phyloP scores from a whole-genome alignment of 2,888 invertebrate genomes.

The Nymphalis polychloros region DNA sequence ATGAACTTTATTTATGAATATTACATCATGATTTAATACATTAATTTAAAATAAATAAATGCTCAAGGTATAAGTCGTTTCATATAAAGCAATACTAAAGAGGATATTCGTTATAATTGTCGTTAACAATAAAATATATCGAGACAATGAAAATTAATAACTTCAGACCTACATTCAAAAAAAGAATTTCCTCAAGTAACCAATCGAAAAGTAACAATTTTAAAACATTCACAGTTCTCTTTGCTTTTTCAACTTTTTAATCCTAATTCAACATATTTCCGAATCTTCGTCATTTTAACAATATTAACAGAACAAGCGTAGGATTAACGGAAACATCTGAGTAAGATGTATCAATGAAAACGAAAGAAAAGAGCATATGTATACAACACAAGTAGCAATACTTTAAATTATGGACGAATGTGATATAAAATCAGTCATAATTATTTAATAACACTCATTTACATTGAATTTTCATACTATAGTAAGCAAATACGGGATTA shows the following conservation, averaged over 20 bases:
- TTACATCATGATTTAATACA: conserved; percentile 76
- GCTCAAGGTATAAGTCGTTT: conserved; percentile 61
- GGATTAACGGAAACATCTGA: conserved; percentile 9
- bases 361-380: conserved; percentile 9
- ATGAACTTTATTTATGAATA: conserved; percentile 75
- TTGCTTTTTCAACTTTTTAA: background rate
- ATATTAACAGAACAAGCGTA: conserved; percentile 18
- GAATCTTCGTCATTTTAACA: conserved; percentile 22
- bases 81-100: conserved; percentile 57
- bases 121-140: conserved; percentile 23
- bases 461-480: conserved; percentile 1
- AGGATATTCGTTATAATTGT: conserved; percentile 46
- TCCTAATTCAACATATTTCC: conserved; percentile 11
- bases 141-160: conserved; percentile 16
- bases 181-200: background rate
- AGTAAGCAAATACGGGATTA: too few relatives aligned
- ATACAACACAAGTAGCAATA: conserved; percentile 24
- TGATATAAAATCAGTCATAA: conserved; percentile 31
- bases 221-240: background rate
- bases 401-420: conserved; percentile 19
- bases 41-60: conserved; percentile 79
- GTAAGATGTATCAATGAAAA: background rate
- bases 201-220: background rate
- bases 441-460: conserved; percentile 12
- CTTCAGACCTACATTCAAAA: background rate